Base-by-base conservation (phyloP, 2,797 vertebrate species). In the Chrosomus eos region DNA sequence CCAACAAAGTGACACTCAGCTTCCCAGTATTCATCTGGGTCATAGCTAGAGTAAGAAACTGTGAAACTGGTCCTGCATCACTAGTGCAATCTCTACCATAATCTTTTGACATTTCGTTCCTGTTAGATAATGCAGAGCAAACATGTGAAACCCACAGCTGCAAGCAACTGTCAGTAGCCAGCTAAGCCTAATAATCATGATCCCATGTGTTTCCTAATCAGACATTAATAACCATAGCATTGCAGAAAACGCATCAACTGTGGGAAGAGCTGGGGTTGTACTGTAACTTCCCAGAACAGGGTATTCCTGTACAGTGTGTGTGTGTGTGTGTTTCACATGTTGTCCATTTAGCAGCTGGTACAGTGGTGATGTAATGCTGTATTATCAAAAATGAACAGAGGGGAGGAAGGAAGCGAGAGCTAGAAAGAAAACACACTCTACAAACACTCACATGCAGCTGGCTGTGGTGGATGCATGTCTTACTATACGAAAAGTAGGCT, bases 91-190 rank as follows among this genome's bases (percentile, higher is more conserved):
- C 72, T 71, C 23, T 51, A 33, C n/a, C 33, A 68, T 40, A 58
- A 43, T 64, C 18, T 26, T 43, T 68, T 58, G 26, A 51, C 62
- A 77, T 75, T 62, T 31, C 43, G 1, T 74, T 64, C 70, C 26
- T 31, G 31, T 81, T 82, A 80, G 45, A 79, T 64, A 66, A 77
- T 71, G 26, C 33, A 58, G 23, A 60, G 43, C 16, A 62, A 85
- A 78, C 38, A 73, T n/a, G 28, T 55, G 40, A 77, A 60, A 66
- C 5, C 16, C 71, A 80, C 82, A 87, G 68, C 85, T 80, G 72
- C 51, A 16, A 31, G 48, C 80, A 86, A 81, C 86, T 89, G 83
- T 70, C 51, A 67, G 55, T 86, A 70, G 74, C 51, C 13, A 23
- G 26, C 80, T 85, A 62, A 82, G 45, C 6, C 26, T n/a, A 43